Base-by-base conservation (phyloP, 2,888 invertebrate genomes). In the Azorinus chamasolen region DNA sequence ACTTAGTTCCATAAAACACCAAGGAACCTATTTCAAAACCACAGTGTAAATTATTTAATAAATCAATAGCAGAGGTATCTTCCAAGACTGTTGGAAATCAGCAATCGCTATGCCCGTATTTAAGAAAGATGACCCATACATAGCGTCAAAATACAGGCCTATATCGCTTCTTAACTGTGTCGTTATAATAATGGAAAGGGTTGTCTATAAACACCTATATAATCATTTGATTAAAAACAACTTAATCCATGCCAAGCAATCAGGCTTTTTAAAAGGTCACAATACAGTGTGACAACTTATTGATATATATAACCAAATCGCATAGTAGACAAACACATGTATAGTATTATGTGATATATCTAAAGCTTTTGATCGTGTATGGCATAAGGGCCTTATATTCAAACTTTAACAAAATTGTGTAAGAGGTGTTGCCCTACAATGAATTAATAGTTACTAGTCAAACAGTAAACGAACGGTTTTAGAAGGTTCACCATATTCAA, bases 351-450 rank as follows among this genome's bases (percentile, higher is more conserved):
- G n/a, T n/a, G n/a, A n/a, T n/a, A n/a, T n/a, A n/a, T n/a, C n/a
- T n/a, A n/a, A n/a, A n/a, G n/a, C n/a, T n/a, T n/a, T n/a, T n/a
- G n/a, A n/a, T n/a, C n/a, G n/a, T n/a, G n/a, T n/a, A n/a, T n/a
- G n/a, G 74, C 64, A 76, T 51, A 53, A 25, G 41, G 70, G 69
- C 3, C 50, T 76, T 12, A 14, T 74, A 14, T 66, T 65, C 22
- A 83, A 79, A 62, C 20, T 83, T 8, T 39, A 69, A 45, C 48
- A 61, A 46, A 41, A 68, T 45, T 77, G 76, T 2, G 24, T 79
- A 20, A 20, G 16, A 25, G 69, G 65, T 25, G 43, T n/a, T n/a
- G n/a, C n/a, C n/a, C n/a, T n/a, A n/a, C n/a, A n/a, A n/a, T n/a
- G n/a, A n/a, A n/a, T n/a, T n/a, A 48, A 5, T 22, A 37, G 64